Percentiles rank a stretch among this genome's conserved stretches.
Evolutionary conservation across 2,797 vertebrate genomes (phyloP).

Genomic region (Mus caroli): DNA sequence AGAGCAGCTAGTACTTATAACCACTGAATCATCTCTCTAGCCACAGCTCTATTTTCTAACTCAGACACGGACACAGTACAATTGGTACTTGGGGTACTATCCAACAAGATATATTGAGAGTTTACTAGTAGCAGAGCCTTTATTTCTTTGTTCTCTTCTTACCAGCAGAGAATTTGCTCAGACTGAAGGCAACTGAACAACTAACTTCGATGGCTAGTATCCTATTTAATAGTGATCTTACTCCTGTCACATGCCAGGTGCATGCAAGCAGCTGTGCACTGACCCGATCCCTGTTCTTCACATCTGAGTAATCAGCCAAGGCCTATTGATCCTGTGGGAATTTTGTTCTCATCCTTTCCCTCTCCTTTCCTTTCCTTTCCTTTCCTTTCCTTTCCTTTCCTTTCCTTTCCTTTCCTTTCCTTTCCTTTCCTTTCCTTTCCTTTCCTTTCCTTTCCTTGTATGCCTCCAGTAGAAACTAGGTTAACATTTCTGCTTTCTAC

Average conservation of each 20-base stretch:
- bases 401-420: too few relatives aligned
- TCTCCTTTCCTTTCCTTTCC: background rate
- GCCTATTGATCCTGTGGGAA: background rate
- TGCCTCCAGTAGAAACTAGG: background rate
- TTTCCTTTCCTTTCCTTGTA: background rate
- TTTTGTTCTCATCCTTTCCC: background rate
- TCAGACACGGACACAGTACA: background rate
- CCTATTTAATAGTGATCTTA: background rate
- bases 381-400: too few relatives aligned
- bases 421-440: too few relatives aligned
- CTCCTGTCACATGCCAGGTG: background rate
- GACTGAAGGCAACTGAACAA: background rate
- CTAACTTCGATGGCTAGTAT: background rate
- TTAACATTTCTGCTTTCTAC: background rate
- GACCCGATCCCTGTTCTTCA: background rate
- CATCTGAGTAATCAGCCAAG: background rate
- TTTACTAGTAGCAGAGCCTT: constrained; percentile 17
- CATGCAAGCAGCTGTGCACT: background rate
- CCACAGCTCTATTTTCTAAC: background rate
- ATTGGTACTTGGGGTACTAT: background rate
- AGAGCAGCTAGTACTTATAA: background rate
- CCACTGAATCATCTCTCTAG: background rate
- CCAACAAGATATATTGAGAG: background rate
- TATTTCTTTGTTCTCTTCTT: background rate
- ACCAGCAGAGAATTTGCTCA: background rate